These are phyloP conservation scores for Notoglanidium macrostoma DNA, from an alignment of 2,797 vertebrate species.

Conservation along the genomic window DNA sequence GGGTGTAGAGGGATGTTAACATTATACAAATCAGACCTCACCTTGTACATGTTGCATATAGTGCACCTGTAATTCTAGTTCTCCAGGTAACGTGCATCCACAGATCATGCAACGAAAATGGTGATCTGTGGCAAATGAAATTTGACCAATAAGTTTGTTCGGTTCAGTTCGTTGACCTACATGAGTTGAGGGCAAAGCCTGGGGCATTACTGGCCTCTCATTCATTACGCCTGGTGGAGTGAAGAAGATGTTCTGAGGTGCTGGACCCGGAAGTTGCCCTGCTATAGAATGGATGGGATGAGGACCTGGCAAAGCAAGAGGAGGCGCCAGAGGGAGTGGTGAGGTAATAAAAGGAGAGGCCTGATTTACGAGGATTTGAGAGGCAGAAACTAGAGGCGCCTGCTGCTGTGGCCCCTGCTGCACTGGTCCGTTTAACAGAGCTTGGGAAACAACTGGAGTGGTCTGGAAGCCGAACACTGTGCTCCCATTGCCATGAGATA, in stretches of 20 bases:
- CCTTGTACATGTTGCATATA: constrained; percentile 82
- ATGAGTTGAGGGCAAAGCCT: constrained; percentile 72
- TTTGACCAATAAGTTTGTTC: constrained; percentile 70
- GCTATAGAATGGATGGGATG: constrained; percentile 75
- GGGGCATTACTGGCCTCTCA: constrained; percentile 69
- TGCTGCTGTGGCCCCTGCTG: constrained; percentile 69
- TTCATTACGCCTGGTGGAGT: constrained; percentile 71
- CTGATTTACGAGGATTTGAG: constrained; percentile 75
- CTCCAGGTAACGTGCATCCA: constrained; percentile 75
- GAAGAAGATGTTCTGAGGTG: constrained; percentile 75
- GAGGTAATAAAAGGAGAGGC: constrained; percentile 73
- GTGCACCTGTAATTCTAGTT: constrained; percentile 81
- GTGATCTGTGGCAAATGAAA: constrained; percentile 74
- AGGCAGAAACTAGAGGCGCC: constrained; percentile 70
- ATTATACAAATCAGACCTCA: constrained; percentile 68
- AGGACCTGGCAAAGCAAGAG: constrained; percentile 69
- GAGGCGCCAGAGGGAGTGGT: constrained; percentile 68
- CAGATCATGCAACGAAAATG: constrained; percentile 82
- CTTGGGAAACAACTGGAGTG: constrained; percentile 65
- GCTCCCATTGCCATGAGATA: constrained; percentile 67
- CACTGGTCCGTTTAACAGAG: constrained; percentile 69
- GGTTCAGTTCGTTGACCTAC: constrained; percentile 69
- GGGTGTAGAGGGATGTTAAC: background rate
- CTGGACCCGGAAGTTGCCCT: constrained; percentile 68
- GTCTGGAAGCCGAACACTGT: constrained; percentile 75